Evolutionary conservation across 2,888 invertebrate genomes (phyloP).

Genomic region (Lasioglossum pauxillum): DNA sequence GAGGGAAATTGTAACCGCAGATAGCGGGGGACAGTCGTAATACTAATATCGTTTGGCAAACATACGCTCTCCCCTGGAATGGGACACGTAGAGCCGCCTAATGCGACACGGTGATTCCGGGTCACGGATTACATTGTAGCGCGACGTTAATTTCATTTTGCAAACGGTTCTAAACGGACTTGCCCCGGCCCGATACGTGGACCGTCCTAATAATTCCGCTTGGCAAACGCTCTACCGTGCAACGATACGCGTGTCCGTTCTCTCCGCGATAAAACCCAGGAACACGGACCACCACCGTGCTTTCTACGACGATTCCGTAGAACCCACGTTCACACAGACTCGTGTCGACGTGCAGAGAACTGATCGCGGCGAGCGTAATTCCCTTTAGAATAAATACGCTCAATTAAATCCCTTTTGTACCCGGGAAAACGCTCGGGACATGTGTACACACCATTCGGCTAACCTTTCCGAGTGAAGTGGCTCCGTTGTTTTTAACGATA

Average conservation of each 20-base stretch:
- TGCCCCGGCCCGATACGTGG: constrained; percentile 51
- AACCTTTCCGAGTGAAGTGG: background rate
- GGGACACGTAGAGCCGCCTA: constrained; percentile 57
- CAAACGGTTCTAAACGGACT: constrained; percentile 60
- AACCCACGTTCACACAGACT: background rate
- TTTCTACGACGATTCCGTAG: background rate
- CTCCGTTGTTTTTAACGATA: background rate
- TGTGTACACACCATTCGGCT: background rate
- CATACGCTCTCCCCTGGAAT: constrained; percentile 52
- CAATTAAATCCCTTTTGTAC: background rate
- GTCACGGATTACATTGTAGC: constrained; percentile 66
- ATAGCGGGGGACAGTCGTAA: constrained; percentile 55
- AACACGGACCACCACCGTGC: background rate
- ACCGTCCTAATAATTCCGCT: constrained; percentile 56
- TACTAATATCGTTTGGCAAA: constrained; percentile 63
- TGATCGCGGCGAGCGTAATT: background rate
- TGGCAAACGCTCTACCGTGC: constrained; percentile 27
- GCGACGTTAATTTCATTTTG: constrained; percentile 66
- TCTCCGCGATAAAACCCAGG: constrained; percentile 30
- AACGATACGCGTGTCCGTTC: constrained; percentile 30
- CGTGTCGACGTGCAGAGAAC: background rate
- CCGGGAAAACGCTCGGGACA: background rate
- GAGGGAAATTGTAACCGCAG: constrained; percentile 56
- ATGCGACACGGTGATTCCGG: constrained; percentile 62
- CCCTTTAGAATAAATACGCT: constrained; percentile 3